A percentile compares a stretch with the other conserved stretches of the same genome.
Evolutionary conservation across 1,140 invertebrate genomes (phyloP).

Genomic region (Nomia melanderi): DNA sequence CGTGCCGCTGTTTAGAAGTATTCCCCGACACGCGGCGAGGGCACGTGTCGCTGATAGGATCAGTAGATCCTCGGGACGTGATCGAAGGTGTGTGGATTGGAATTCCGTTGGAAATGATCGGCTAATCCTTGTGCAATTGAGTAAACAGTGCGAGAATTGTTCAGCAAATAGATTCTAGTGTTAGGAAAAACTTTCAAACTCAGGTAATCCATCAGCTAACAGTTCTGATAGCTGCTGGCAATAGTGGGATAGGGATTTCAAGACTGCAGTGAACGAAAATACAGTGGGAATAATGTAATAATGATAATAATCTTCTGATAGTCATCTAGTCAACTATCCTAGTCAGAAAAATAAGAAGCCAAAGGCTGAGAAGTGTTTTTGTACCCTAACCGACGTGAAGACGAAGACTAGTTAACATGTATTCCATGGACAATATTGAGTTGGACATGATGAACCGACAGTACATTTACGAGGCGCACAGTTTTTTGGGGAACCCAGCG

Average conservation of each 20-base stretch:
- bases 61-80: conserved; percentile 51
- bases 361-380: neutral
- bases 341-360: conserved; percentile 2
- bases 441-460: conserved; percentile 81
- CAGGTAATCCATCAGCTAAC: no score
- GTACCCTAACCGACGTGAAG: neutral
- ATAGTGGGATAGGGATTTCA: no score
- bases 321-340: conserved; percentile 11
- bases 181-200: no score
- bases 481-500: conserved; percentile 77
- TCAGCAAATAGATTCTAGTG: no score
- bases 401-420: conserved; percentile 70
- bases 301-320: no score
- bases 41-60: conserved; percentile 63
- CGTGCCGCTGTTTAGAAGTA: conserved; percentile 69
- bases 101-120: conserved; percentile 3
- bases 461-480: conserved; percentile 81
- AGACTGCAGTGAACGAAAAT: neutral
- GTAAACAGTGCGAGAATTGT: neutral
- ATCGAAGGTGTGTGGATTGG: conserved; percentile 23
- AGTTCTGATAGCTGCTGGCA: no score
- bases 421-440: conserved; percentile 82
- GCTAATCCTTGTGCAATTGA: conserved; percentile 4
- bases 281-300: no score
- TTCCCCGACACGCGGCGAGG: conserved; percentile 59